These are phyloP conservation scores for Trigoniulus corallinus DNA, from an alignment of 1,140 invertebrate species.

Conservation along the genomic window DNA sequence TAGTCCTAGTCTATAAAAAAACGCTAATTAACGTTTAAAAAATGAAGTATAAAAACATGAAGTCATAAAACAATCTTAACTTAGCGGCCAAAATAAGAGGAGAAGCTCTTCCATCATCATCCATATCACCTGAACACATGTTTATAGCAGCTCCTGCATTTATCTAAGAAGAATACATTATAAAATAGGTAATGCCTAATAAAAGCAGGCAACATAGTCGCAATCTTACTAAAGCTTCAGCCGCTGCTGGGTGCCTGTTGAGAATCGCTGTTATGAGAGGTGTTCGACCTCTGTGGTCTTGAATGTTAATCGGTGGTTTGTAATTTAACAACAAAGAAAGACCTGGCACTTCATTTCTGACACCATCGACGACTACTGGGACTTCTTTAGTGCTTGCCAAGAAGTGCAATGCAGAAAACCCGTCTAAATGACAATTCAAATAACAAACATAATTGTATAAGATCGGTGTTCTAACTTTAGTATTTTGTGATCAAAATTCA, in stretches of 20 bases:
- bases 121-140: conserved; percentile 13
- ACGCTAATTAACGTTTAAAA: not conserved
- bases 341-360: conserved; percentile 9
- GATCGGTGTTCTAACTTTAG: conserved; percentile 3
- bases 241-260: conserved; percentile 13
- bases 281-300: conserved; percentile 18
- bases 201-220: conserved; percentile 6
- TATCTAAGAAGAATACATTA: conserved; percentile 16
- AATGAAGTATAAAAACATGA: conserved; percentile 2
- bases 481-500: not conserved
- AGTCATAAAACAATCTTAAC: conserved; percentile 12
- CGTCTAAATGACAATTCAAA: conserved; percentile 18
- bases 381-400: conserved; percentile 17
- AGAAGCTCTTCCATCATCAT: conserved; percentile 12
- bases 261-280: conserved; percentile 23
- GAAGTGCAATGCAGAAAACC: conserved; percentile 22
- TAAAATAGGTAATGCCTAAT: not conserved
- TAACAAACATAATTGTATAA: conserved; percentile 2
- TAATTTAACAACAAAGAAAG: conserved; percentile 20
- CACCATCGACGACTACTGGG: not conserved
- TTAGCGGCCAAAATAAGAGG: conserved; percentile 18
- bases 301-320: conserved; percentile 21
- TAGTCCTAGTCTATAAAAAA: conserved; percentile 5
- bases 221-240: conserved; percentile 20
- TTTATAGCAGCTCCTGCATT: conserved; percentile 24